These are phyloP conservation scores for Halcyon smyrnensis DNA, from an alignment of 2,797 vertebrate species.

Conservation along the genomic window DNA sequence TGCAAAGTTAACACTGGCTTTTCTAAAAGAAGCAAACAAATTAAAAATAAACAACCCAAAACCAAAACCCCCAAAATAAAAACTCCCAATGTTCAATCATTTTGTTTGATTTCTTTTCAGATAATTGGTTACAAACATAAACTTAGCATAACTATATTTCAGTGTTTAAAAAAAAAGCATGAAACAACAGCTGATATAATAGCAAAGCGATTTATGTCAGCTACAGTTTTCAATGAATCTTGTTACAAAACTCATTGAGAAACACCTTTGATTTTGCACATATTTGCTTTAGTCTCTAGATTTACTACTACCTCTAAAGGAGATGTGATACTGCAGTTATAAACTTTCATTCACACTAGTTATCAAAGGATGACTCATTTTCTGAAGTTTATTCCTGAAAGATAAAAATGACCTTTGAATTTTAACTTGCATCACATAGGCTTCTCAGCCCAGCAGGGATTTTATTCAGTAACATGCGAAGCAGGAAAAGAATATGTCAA, in stretches of 20 bases:
- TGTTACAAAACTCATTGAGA: neutral
- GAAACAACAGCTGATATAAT: neutral
- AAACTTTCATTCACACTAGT: conserved; percentile 31
- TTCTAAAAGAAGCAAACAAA: neutral
- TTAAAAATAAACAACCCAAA: neutral
- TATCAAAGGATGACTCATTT: conserved; percentile 4
- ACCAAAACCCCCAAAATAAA: neutral
- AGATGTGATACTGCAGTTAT: neutral
- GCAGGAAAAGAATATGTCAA: neutral
- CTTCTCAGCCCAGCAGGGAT: neutral
- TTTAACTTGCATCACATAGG: neutral
- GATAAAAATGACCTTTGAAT: conserved; percentile 23
- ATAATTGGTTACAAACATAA: neutral
- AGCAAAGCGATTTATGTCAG: neutral
- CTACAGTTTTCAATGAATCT: neutral
- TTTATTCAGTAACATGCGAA: neutral
- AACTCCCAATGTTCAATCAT: neutral
- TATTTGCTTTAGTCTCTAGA: neutral
- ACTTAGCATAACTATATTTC: neutral
- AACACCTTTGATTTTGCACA: neutral
- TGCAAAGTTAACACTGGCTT: conserved; percentile 3
- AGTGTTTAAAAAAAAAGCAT: neutral
- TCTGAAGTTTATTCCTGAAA: conserved; percentile 10
- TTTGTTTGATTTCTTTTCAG: conserved; percentile 41
- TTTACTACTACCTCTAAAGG: neutral